Evolutionary conservation across 2,888 invertebrate species (phyloP), one percentile per base, ranked within the genome.

Genomic region (Amphipoea lucens): DNA sequence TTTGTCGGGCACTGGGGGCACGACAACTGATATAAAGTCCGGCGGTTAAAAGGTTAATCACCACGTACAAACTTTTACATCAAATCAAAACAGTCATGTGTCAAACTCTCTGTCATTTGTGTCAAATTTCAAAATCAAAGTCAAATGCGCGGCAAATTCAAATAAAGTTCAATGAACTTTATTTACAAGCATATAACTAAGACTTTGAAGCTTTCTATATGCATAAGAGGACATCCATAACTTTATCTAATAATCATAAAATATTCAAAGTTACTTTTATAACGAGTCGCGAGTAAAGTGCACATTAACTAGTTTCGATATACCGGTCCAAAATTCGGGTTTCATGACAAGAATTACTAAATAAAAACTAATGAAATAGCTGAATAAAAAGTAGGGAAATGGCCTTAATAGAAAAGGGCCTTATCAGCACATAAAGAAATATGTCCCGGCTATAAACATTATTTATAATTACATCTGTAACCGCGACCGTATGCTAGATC

Each of bases 381-480:
- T 76, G 79, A 85, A 90, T 87, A 81, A 85, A 81, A 89, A 79
- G 75, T 82, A 74, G 80, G 88, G 83, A 89, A 89, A 85, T 78
- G 81, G 72, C 88, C 88, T 89, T 89, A 89, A 88, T 88, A 86
- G 87, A 78, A 83, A 83, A 78, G 40, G 57, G 62, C 74, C 89
- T 89, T 89, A 89, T 89, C 89, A 90, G 90, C 81, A 78, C 79
- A 79, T 82, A 82, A 87, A 90, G 83, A 89, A 89, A 83, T 87
- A 90, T 90, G 84, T 87, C 90, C 85, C 68, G 69, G 76, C 62
- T 67, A 75, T 88, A 84, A 83, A 88, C 83, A 81, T 89, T 72
- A 75, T 70, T 87, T 85, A 79, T 88, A 91, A 91, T 91, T 90
- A 90, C 87, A 84, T 87, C 87, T 90, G 79, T 75, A 23, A 86